Base-by-base conservation (phyloP, 2,888 invertebrate species). In the Philereme transversata region DNA sequence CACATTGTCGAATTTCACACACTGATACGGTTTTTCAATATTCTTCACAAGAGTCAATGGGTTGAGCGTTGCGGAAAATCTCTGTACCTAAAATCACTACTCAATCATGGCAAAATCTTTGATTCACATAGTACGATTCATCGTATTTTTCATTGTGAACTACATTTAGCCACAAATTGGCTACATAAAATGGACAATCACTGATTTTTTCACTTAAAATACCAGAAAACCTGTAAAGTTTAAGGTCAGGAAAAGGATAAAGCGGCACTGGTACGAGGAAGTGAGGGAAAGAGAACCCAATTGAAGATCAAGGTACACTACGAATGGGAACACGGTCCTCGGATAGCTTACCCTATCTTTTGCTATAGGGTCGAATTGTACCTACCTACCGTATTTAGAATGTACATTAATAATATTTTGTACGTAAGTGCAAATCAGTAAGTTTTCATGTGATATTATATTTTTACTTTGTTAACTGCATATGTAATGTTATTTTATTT, bases 231-330 rank as follows among this genome's bases (percentile, higher is more conserved):
- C 77, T 75, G 77, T 75, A 74, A 76, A 84, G 87, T 88, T 88
- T 88, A 88, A 89, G 88, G 88, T 89, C 87, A 88, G 74, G 80
- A 84, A 78, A 80, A 76, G 75, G 85, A 86, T 66, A 65, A 72
- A 71, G 69, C 54, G 34, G 51, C 34, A 74, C 69, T 62, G 62
- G 63, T 65, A 60, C 69, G 54, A 63, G 65, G 64, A 66, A 65
- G 64, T 61, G 74, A 58, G 64, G 76, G 78, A 84, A 77, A 79
- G 84, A 83, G 81, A 86, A 62, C 71, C 55, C 64, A 58, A 57
- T 51, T 72, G 60, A 76, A 77, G 71, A 78, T 81, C 77, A 79
- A 81, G 77, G 77, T 77, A 43, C 10, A 4, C 22, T 74, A 73
- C 54, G 53, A 64, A 77, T 46, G 76, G 65, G 68, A 51, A 69